These are phyloP conservation scores for Phataginus tricuspis DNA, from an alignment of 2,797 vertebrate species.

Conservation along the genomic window DNA sequence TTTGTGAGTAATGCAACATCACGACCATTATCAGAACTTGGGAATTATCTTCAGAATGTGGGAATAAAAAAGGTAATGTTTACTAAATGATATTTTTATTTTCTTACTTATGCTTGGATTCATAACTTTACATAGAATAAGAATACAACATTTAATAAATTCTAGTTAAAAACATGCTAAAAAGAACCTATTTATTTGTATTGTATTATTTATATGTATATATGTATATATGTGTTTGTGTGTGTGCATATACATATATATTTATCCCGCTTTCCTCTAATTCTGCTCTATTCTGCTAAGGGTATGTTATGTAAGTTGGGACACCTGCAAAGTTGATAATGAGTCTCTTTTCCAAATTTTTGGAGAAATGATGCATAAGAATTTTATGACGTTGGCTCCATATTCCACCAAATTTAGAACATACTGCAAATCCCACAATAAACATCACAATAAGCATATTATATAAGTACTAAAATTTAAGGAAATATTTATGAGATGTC, in stretches of 20 bases:
- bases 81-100: background rate
- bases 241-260: background rate
- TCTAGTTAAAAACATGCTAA: background rate
- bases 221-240: background rate
- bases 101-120: background rate
- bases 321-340: background rate
- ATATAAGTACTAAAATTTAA: background rate
- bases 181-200: background rate
- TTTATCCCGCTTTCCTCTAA: background rate
- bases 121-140: background rate
- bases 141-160: background rate
- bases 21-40: constrained; percentile 76
- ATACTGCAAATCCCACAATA: background rate
- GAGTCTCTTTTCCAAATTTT: constrained; percentile 6
- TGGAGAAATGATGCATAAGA: background rate
- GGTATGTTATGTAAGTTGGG: background rate
- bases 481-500: background rate
- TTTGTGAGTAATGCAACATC: constrained; percentile 80
- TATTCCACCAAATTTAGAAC: background rate
- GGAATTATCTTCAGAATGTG: constrained; percentile 77
- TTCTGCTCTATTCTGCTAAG: background rate
- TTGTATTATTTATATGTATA: background rate
- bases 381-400: background rate
- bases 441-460: background rate
- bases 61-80: constrained; percentile 82